Conservation (phyloP, 2,113 vertebrate genomes). For the Antechinus stuartii region DNA sequence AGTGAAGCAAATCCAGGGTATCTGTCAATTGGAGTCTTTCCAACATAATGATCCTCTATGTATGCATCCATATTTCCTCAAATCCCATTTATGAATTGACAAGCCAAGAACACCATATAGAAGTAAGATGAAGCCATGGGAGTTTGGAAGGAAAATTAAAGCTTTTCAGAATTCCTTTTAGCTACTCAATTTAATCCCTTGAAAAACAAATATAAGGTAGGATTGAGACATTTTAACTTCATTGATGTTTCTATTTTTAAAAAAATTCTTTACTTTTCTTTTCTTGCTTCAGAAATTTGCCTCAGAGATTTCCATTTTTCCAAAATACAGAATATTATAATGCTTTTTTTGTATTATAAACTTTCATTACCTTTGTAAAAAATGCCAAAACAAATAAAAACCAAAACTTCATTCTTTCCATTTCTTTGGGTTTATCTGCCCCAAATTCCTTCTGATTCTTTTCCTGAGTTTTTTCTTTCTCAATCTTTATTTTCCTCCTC, state of each 20-base stretch:
- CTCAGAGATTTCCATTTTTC: conserved; percentile 1
- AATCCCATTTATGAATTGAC: conserved; percentile 63
- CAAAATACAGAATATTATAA: background rate
- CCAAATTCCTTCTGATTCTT: conserved; percentile 64
- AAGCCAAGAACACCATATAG: conserved; percentile 54
- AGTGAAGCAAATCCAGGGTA: conserved; percentile 20
- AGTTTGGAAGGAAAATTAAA: conserved; percentile 52
- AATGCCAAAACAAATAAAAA: conserved; percentile 33
- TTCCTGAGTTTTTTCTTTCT: conserved; percentile 57
- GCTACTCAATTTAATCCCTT: conserved; percentile 48
- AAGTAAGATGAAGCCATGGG: conserved; percentile 21
- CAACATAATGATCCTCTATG: conserved; percentile 41
- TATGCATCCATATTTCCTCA: conserved; percentile 60
- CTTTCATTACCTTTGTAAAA: conserved; percentile 42
- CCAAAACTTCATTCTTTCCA: conserved; percentile 39
- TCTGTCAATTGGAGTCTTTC: conserved; percentile 52
- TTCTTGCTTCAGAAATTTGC: conserved; percentile 19
- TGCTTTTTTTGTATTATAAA: conserved; percentile 34
- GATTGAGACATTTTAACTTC: conserved; percentile 54
- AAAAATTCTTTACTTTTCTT: conserved; percentile 9
- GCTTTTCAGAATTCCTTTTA: conserved; percentile 51
- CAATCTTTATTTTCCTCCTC: background rate
- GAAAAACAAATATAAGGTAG: conserved; percentile 46
- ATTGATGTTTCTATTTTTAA: conserved; percentile 32
- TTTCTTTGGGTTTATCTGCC: conserved; percentile 40